These are phyloP conservation scores for Drosophila subpulchrella DNA, from an alignment of 1,140 invertebrate genomes.

Conservation along the genomic window DNA sequence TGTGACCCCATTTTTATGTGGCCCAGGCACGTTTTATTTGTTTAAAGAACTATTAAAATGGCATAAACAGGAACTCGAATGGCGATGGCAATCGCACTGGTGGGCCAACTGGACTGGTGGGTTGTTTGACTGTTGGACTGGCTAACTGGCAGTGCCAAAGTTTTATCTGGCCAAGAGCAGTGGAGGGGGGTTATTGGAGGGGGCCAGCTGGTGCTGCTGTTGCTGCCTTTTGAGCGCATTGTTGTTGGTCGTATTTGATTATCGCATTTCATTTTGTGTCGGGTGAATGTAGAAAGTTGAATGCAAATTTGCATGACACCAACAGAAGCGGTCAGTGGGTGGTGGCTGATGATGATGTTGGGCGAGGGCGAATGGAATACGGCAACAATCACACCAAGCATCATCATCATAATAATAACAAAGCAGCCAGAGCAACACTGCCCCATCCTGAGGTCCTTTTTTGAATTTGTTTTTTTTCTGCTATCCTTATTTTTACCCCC, in stretches of 20 bases:
- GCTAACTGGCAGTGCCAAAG: conserved; percentile 67
- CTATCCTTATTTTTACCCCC: background rate
- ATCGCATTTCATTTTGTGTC: conserved; percentile 81
- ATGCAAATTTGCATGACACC: conserved; percentile 81
- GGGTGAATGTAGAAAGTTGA: conserved; percentile 78
- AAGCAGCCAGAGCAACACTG: conserved; percentile 53
- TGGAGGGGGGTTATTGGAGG: background rate
- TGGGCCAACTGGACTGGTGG: conserved; percentile 27
- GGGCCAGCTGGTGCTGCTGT: conserved; percentile 18
- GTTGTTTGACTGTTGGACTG: conserved; percentile 7
- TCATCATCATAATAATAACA: conserved; percentile 74
- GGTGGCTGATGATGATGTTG: conserved; percentile 1
- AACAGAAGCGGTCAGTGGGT: conserved; percentile 37
- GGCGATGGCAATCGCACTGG: conserved; percentile 34
- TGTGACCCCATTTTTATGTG: conserved; percentile 53
- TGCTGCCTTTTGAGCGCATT: conserved; percentile 61
- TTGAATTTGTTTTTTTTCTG: conserved; percentile 8
- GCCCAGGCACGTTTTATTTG: conserved; percentile 70
- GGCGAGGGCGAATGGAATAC: conserved; percentile 14
- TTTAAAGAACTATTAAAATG: conserved; percentile 80
- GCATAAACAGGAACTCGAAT: conserved; percentile 69
- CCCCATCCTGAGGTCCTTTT: conserved; percentile 18
- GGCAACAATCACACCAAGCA: conserved; percentile 77
- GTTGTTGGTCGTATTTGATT: conserved; percentile 79
- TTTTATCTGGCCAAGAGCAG: conserved; percentile 61